A percentile compares a stretch with the other conserved stretches of the same genome.
phyloP scores from a whole-genome alignment of 2,113 vertebrate genomes.

The Ciconia maguari region DNA sequence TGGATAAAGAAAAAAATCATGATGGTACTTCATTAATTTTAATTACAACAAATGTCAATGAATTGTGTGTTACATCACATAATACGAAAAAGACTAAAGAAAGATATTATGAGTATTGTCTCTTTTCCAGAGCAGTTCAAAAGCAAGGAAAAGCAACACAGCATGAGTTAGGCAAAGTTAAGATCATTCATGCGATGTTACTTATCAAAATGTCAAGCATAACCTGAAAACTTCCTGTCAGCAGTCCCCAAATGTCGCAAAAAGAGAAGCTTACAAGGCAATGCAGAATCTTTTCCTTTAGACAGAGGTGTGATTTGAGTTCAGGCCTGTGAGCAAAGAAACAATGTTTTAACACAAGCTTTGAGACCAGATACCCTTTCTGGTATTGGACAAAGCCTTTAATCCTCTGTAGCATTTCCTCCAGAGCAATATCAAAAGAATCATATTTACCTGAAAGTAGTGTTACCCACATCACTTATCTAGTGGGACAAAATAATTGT shows the following conservation, averaged over 20 bases:
- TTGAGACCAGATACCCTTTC: neutral
- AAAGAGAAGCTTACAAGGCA: neutral
- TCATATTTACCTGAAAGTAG: neutral
- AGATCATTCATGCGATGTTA: constrained; percentile 15
- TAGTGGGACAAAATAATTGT: neutral
- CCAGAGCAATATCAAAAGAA: neutral
- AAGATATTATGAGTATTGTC: neutral
- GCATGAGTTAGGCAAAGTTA: neutral
- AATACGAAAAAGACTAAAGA: neutral
- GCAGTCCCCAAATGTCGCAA: constrained; percentile 46
- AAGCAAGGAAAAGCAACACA: neutral
- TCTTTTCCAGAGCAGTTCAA: neutral
- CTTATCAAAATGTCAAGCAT: constrained; percentile 59
- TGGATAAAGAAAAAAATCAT: neutral
- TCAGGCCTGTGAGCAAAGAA: constrained; percentile 7
- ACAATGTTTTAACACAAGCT: neutral
- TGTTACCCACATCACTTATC: neutral
- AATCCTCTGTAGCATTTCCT: neutral
- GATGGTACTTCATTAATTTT: neutral
- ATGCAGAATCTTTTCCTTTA: constrained; percentile 20
- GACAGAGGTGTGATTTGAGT: constrained; percentile 17
- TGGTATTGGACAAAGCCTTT: neutral
- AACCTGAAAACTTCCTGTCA: constrained; percentile 48
- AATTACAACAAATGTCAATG: neutral
- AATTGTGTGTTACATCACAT: neutral